Evolutionary conservation across 1,140 invertebrate genomes (phyloP), one percentile per base, ranked within the genome.

Genomic region (Scaptomyza hsui): DNA sequence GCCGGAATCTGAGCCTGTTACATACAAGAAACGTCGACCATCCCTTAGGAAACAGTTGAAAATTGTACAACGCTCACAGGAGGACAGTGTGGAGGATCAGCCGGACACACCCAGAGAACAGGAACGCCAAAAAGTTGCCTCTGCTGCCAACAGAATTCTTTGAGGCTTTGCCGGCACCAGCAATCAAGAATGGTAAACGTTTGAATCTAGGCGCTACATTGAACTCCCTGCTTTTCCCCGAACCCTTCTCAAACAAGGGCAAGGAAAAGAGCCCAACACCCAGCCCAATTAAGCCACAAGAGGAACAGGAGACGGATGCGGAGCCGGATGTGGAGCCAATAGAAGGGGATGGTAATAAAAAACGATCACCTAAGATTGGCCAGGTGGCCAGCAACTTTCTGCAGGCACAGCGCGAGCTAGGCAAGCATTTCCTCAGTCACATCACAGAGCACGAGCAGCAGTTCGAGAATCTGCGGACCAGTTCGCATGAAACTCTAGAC

Each of bases 71-170:
- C 41, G 64, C 5, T 72, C 67, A 0, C 48, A 52, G 10, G 63
- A 72, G 15, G 44, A 76, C 29, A 56, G 53, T 0, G 18, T 26
- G 15, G 49, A 62, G 3, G 57, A 72, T 6, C 19, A 52, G 10
- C 57, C 16, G 7, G 68, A 61, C 7, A 24, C 32, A 0, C 52
- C 57, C 1, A 53, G 57, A 35, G 35, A 61, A 3, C 45, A 47
- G 39, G 67, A 67, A 35, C 63, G 55, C 1, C 29, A 16, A 7
- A 7, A 75, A 64, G 56, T 18, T 55, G 10, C 81, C 70, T 3
- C 51, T 89, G 4, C 18, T 85, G 3, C 82, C 70, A n/a, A 81
- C 89, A 1, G 89, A 91, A 37, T 90, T 91, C 62, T 90, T 88
- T 7, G 89, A 90, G 47, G 71, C 76, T 0, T n/a, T 79, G 7